Evolutionary conservation across 2,113 vertebrate genomes (phyloP).

Genomic region (Crocuta crocuta): DNA sequence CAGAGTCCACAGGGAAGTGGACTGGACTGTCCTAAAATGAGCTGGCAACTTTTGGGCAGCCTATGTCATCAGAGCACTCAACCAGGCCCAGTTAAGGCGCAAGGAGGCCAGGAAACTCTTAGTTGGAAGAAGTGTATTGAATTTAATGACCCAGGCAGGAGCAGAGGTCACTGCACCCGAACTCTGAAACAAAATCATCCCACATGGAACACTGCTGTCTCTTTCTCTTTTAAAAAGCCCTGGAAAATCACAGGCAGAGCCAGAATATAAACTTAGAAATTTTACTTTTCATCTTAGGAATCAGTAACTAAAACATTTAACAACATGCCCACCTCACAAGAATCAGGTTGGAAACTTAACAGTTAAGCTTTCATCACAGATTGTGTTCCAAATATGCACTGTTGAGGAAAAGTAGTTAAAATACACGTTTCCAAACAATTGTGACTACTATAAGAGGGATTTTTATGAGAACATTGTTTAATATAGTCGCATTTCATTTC

Average conservation of each 20-base stretch:
- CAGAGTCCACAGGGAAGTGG: background rate
- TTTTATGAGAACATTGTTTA: slow-evolving; percentile 72
- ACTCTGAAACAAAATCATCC: background rate
- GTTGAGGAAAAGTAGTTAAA: slow-evolving; percentile 45
- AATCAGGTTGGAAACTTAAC: slow-evolving; percentile 14
- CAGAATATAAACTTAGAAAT: background rate
- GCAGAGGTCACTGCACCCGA: background rate
- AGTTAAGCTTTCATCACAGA: background rate
- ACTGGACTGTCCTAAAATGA: background rate
- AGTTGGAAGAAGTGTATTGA: background rate
- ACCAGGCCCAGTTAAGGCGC: background rate
- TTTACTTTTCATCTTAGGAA: slow-evolving; percentile 6
- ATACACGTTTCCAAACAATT: slow-evolving; percentile 65
- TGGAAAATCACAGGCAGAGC: background rate
- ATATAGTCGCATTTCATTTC: slow-evolving; percentile 72
- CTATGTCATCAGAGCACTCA: background rate
- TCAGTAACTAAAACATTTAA: background rate
- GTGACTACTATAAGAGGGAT: slow-evolving; percentile 58
- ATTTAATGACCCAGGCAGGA: background rate
- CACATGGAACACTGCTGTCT: background rate
- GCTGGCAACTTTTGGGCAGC: background rate
- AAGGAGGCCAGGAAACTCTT: background rate
- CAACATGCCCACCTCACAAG: background rate
- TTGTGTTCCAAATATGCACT: slow-evolving; percentile 43
- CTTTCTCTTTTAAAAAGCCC: background rate